Conservation (phyloP, 2,888 invertebrate species). For the Coleophora deauratella region DNA sequence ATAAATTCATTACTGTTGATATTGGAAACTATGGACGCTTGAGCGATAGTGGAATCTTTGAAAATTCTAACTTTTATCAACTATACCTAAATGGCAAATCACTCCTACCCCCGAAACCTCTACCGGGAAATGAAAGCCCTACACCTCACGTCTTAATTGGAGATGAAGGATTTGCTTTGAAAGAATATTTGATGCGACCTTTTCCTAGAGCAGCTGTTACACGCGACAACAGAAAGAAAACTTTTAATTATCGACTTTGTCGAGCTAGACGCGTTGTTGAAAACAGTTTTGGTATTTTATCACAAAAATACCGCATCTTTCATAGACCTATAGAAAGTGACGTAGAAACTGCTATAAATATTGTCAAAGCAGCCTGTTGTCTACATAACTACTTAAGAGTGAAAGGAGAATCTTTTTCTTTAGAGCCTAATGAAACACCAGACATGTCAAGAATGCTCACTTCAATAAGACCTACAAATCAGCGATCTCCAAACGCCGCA, state of each 20-base stretch:
- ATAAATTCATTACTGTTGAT: too few species aligned
- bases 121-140: conserved; percentile 2
- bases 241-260: conserved; percentile 12
- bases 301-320: conserved; percentile 13
- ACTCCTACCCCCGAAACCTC: conserved; percentile 1
- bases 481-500: background rate
- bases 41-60: conserved; percentile 6
- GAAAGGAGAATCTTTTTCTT: background rate
- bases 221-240: conserved; percentile 10
- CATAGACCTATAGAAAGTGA: conserved; percentile 4
- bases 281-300: conserved; percentile 12
- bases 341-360: conserved; percentile 10
- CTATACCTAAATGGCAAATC: background rate
- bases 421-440: background rate
- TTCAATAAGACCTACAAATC: background rate
- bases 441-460: background rate
- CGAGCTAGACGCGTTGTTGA: conserved; percentile 12
- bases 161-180: conserved; percentile 5
- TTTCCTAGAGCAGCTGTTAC: conserved; percentile 5
- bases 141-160: conserved; percentile 6
- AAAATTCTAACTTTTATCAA: conserved; percentile 2
- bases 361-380: conserved; percentile 9
- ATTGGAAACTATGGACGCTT: background rate
- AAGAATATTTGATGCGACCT: conserved; percentile 4
- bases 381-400: conserved; percentile 8